Evolutionary conservation across 2,797 vertebrate species (phyloP).

Genomic region (Crocidura indochinensis): DNA sequence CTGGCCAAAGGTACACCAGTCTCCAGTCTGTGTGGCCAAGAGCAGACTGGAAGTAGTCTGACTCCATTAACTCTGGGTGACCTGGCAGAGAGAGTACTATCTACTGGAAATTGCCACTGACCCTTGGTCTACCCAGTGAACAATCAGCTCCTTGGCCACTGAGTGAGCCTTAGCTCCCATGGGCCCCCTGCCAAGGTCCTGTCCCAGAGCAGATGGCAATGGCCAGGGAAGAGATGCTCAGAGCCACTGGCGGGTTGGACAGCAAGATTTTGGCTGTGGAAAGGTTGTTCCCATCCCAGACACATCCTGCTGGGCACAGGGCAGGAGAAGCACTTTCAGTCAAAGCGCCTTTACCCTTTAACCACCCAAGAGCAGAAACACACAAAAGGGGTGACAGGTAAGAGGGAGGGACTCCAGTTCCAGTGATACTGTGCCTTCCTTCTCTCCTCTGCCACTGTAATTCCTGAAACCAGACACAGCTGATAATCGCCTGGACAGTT

Average conservation of each 20-base stretch:
- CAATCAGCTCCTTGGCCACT: slow-evolving; percentile 59
- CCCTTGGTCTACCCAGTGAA: slow-evolving; percentile 71
- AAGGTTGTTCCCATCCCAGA: slow-evolving; percentile 7
- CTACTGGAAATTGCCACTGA: slow-evolving; percentile 81
- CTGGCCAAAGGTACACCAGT: slow-evolving; percentile 69
- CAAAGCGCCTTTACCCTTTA: slow-evolving; percentile 11
- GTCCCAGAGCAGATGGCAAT: slow-evolving; percentile 66
- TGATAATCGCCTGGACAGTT: slow-evolving; percentile 47
- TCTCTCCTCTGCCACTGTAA: slow-evolving; percentile 41
- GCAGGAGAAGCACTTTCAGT: background rate
- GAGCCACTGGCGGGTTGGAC: background rate
- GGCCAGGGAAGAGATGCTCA: slow-evolving; percentile 12
- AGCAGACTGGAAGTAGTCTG: slow-evolving; percentile 75
- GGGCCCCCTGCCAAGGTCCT: slow-evolving; percentile 48
- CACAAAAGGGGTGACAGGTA: background rate
- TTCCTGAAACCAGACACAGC: slow-evolving; percentile 47
- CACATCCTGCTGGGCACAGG: background rate
- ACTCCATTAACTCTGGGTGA: slow-evolving; percentile 73
- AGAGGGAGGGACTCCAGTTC: background rate
- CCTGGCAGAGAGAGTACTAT: slow-evolving; percentile 76
- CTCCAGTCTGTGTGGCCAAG: slow-evolving; percentile 74
- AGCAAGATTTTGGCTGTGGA: slow-evolving; percentile 33
- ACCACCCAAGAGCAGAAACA: slow-evolving; percentile 1
- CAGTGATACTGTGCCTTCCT: background rate
- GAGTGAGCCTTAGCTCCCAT: slow-evolving; percentile 11